Base-by-base conservation (phyloP, 2,113 vertebrate genomes). In the Scartelaos histophorus region DNA sequence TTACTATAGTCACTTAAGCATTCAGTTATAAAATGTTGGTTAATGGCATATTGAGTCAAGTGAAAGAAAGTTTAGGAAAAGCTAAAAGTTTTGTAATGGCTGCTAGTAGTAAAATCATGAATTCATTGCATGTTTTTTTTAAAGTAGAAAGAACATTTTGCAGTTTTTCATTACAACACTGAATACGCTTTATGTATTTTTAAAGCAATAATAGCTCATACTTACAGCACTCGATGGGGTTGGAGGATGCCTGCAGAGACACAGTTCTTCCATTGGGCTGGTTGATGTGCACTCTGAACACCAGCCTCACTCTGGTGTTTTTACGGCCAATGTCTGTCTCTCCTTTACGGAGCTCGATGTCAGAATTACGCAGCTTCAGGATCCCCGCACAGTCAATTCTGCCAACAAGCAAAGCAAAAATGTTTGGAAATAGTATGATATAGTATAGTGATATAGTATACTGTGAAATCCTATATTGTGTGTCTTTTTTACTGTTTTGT, bases 181-280 rank as follows among this genome's bases (percentile, higher is more conserved):
- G n/a, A 56, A 4, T 9, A 4, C 49, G 7, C 49, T 51, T 51
- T 4, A 29, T 29, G 15, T 51, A 19, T 19, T 19, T 51, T 51
- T 51, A 22, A 57, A 13, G 21, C 7, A 24, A 3, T 58, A 54
- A 9, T 13, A 29, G 66, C 57, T 61, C 51, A 21, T 80, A 96
- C 97, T 98, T 88, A 98, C 97, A 98, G 88, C 97, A 98, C 76
- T 98, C 97, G 0, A 98, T 98, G 61, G 97, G 95, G 89, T 97
- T 98, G 1, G 97, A 98, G 5, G 95, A 83, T 0, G 92, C 93
- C 89, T 98, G 97, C 13, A 98, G 91, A 17, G 97, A 98, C 67
- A 98, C 82, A 0, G 94, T 96, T 84, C 96, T 93, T 87, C 96
- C 95, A 0, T 90, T 94, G 88, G 97, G 92, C 81, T 98, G 97